Evolutionary conservation across 2,888 invertebrate genomes (phyloP).

Genomic region (Apantesis nais): DNA sequence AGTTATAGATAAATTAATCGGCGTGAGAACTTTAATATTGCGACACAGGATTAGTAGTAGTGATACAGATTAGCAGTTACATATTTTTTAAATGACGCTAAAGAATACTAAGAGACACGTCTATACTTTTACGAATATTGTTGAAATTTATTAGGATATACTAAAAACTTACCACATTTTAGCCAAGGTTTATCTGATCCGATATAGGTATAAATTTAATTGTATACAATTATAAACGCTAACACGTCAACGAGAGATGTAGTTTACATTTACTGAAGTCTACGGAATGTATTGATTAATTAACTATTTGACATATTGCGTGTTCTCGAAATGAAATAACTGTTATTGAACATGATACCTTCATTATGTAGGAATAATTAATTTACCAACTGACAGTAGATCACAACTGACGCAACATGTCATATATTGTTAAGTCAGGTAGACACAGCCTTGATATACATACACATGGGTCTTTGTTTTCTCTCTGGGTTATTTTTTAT

Average conservation of each 20-base stretch:
- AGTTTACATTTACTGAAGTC: background rate
- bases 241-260: background rate
- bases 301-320: constrained; percentile 10
- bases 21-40: no score
- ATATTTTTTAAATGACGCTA: no score
- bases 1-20: no score
- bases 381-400: constrained; percentile 3
- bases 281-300: constrained; percentile 5
- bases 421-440: background rate
- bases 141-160: no score
- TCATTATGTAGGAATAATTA: constrained; percentile 8
- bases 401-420: background rate
- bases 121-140: no score
- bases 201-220: background rate
- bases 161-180: background rate
- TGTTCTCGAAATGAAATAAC: constrained; percentile 9
- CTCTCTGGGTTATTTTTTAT: background rate
- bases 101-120: no score
- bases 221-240: background rate
- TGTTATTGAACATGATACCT: constrained; percentile 10
- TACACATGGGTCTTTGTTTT: background rate
- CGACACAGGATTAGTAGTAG: no score
- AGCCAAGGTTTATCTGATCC: background rate
- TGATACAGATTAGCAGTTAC: no score
- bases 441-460: background rate